Evolutionary conservation across 2,113 vertebrate species (phyloP), one percentile per base, ranked within the genome.

Genomic region (Epinephelus cyanopodus): DNA sequence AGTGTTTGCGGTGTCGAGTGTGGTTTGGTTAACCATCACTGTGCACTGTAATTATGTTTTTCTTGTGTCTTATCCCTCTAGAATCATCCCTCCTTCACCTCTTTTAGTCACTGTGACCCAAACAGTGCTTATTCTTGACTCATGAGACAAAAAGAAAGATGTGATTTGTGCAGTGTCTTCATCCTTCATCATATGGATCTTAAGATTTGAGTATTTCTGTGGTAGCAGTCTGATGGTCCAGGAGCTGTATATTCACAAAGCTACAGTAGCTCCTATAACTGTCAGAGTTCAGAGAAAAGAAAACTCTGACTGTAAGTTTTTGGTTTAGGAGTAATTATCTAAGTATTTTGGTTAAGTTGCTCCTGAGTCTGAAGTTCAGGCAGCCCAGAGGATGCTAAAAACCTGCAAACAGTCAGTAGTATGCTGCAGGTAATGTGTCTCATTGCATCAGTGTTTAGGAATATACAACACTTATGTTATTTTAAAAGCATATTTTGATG

Each of bases 131-230:
- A n/a, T 1, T 63, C 1, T 67, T 65, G 19, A 77, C 13, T 52
- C 11, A 54, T 23, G 37, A 60, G 23, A 69, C n/a, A 66, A 54
- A 77, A 48, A 19, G 29, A 54, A 62, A 58, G 25, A 63, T 50
- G 0, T 42, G 3, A 53, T 61, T 79, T 73, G 60, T 79, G 74
- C 71, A 75, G 76, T 39, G 65, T 15, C 23, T 52, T 5, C 37
- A 62, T 17, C 15, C 12, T n/a, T 62, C 17, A 25, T 53, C 61
- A 63, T 18, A 61, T 5, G 50, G 27, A 15, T 56, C 17, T 19
- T 77, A 42, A 58, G 6, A 23, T 77, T 52, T 54, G n/a, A 37
- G 39, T 37, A 65, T 42, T 21, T 62, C 39, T 19, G 39, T 10
- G 39, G 5, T 21, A 54, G 33, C 33, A 47, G 27, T 1, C 21